Base-by-base conservation (phyloP, 2,888 invertebrate genomes). In the Acleris literana region DNA sequence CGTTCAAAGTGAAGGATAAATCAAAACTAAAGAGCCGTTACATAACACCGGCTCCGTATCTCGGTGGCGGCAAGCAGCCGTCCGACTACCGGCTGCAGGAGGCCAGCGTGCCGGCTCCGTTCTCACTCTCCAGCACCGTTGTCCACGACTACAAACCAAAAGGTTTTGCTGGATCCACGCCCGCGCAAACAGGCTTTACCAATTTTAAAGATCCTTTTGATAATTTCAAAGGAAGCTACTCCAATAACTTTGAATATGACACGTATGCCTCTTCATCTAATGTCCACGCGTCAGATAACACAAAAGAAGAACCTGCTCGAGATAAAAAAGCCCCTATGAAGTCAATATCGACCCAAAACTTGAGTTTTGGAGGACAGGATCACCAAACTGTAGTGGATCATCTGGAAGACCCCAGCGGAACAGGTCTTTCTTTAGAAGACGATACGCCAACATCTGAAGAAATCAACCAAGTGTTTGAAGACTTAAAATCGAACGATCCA, bases 281-380 rank as follows among this genome's bases (percentile, higher is more conserved):
- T 69, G 68, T 83, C 29, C 85, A 81, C 67, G 70, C 78, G 3
- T 73, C 86, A 9, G 85, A 84, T 64, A 79, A 83, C 53, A 83
- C 82, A 73, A 80, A 79, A 39, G 77, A 83, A 46, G 79, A 79
- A 70, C 70, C 75, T 46, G 74, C 69, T 63, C 78, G 79, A 52
- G 73, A 71, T 13, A 82, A 82, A 68, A 89, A 80, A 69, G 82
- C 82, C 7, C 86, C 83, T 74, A 90, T 89, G 68, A 92, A 92
- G 71, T 90, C 93, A 0, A 78, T 90, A 69, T 92, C 92, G 2
- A 87, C 87, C 1, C 92, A 92, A 75, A 92, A 90, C 68, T 85
- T 93, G 51, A 88, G 81, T 64, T 91, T 92, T 74, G 90, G 89
- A 13, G 86, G 86, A 22, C 82, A 86, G 72, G 88, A 88, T 59